Conservation (phyloP, 2,888 invertebrate genomes). For the Philonicus albiceps region DNA sequence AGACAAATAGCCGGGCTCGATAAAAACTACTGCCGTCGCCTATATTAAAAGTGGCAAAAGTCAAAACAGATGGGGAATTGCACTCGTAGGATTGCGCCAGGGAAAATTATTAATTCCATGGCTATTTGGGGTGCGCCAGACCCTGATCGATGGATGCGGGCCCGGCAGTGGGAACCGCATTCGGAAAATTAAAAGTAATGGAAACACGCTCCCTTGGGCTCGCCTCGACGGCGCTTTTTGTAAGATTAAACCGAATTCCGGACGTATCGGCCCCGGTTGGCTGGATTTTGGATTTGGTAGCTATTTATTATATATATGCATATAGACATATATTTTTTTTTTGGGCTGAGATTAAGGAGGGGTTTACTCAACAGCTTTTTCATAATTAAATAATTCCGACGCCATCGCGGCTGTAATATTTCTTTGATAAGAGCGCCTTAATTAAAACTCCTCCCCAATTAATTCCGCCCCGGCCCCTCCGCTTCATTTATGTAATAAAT, state of each 20-base stretch:
- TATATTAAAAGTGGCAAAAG: slow-evolving; percentile 20
- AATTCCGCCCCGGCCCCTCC: background rate
- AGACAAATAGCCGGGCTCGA: slow-evolving; percentile 12
- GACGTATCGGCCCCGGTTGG: background rate
- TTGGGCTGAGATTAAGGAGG: background rate
- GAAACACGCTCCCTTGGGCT: slow-evolving; percentile 21
- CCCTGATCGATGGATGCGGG: slow-evolving; percentile 21
- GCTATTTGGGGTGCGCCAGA: slow-evolving; percentile 10
- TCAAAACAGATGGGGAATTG: slow-evolving; percentile 24
- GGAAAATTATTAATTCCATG: slow-evolving; percentile 9
- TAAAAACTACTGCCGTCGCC: background rate
- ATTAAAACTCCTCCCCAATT: slow-evolving; percentile 28
- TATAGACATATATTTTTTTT: background rate
- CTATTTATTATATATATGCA: background rate
- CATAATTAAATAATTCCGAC: slow-evolving; percentile 24
- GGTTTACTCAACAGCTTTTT: background rate
- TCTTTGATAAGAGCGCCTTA: slow-evolving; percentile 21
- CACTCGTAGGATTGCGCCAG: slow-evolving; percentile 10
- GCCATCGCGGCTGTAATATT: background rate
- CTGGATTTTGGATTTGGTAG: background rate
- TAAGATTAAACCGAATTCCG: slow-evolving; percentile 8
- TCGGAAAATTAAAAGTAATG: slow-evolving; percentile 21
- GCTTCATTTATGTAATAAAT: slow-evolving; percentile 22
- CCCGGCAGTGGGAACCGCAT: slow-evolving; percentile 1
- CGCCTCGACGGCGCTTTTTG: background rate